Evolutionary conservation across 2,113 vertebrate genomes (phyloP), one percentile per base, ranked within the genome.

Genomic region (Cavia porcellus): DNA sequence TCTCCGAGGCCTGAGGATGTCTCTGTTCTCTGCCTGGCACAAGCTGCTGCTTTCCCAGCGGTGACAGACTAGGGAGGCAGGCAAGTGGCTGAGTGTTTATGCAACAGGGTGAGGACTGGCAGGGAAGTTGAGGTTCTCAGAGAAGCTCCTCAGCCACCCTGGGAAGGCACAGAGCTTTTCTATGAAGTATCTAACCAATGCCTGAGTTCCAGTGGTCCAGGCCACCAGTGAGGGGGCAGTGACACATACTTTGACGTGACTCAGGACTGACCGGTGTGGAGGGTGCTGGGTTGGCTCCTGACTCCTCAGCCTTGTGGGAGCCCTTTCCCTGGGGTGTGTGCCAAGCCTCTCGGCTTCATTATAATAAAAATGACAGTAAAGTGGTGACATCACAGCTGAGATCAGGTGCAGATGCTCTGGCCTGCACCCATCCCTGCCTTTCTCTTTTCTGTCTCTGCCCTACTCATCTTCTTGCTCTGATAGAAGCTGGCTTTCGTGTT

Each of bases 1-100:
- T 42, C 7, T 20, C 15, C 4, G 13, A 68, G 50, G 4, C 15
- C 25, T 66, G n/a, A 8, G 7, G 12, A 5, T 0, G 12, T 57
- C 59, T 25, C 55, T 20, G 72, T 50, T 22, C 55, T 85, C 13
- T 1, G 64, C 7, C 75, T 15, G 3, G 72, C 55, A 24, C 25
- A 12, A 64, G 32, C 22, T 13, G 32, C 72, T 74, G 61, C 13
- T 38, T 13, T 42, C 79, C n/a, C 38, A 24, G 52, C 38, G 42
- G 4, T 66, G 42, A 19, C 2, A 59, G 93, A 66, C 25, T 42
- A 2, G 2, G 10, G 52, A 50, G n/a, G 13, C 25, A 61, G 68
- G 52, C 42, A 11, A 50, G 55, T 30, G 52, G 52, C 28, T 32
- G 3, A 5, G 35, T 9, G 3, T 20, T 64, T n/a, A 35, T 10